A percentile compares a stretch with the other conserved stretches of the same genome.
phyloP scores from a whole-genome alignment of 2,113 vertebrate species.

The Platycercus adscitus region DNA sequence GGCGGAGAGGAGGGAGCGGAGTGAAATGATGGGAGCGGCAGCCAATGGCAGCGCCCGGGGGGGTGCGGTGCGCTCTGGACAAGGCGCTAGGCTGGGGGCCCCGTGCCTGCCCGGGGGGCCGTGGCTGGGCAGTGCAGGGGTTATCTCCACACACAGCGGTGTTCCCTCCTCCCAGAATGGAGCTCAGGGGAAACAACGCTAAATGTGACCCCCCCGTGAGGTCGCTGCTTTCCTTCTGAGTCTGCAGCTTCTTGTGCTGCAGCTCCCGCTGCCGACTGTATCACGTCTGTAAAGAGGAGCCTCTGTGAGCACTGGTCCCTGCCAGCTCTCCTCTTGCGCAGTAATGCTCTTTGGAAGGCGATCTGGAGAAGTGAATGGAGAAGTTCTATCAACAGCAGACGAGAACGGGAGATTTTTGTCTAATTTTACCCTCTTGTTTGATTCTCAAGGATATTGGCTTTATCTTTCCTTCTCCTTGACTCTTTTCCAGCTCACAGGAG shows the following conservation, averaged over 20 bases:
- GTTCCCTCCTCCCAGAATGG: not conserved
- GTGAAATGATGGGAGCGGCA: not conserved
- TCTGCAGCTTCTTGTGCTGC: not conserved
- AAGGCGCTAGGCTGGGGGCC: not conserved
- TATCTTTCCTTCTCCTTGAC: not conserved
- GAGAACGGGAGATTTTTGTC: not conserved
- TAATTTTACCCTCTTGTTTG: slow-evolving; percentile 26
- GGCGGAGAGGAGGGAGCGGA: no score
- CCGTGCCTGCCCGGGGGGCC: rapidly evolving
- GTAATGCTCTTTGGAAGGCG: not conserved
- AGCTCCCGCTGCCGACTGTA: slow-evolving; percentile 33
- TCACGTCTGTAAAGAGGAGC: slow-evolving; percentile 35
- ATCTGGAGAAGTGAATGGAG: slow-evolving; percentile 41
- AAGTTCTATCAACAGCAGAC: not conserved
- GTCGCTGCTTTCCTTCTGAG: not conserved
- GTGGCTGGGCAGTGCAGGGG: not conserved
- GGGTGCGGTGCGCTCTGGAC: no score
- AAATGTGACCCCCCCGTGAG: not conserved
- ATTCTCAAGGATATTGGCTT: not conserved
- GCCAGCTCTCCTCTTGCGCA: slow-evolving; percentile 32
- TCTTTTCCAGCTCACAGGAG: not conserved
- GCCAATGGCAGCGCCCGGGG: not conserved
- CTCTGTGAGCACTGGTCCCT: not conserved
- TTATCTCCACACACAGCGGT: rapidly evolving
- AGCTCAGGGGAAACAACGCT: not conserved